Evolutionary conservation across 2,888 invertebrate species (phyloP), one percentile per base, ranked within the genome.

Genomic region (Drosophila conformis): DNA sequence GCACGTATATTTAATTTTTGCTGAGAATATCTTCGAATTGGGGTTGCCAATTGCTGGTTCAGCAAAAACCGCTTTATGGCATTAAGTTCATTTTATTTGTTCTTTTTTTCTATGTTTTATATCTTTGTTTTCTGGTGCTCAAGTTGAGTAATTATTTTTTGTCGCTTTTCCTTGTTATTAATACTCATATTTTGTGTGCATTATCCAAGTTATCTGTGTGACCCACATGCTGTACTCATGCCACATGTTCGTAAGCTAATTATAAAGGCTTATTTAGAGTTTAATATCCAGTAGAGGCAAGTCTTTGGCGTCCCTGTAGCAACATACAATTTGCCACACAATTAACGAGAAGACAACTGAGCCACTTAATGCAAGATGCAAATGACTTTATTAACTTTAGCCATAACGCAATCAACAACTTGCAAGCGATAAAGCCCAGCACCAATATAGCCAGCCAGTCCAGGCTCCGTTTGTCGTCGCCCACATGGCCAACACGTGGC

Each of bases 321-420:
- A 48, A 33, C 35, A 42, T 25, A 51, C 56, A 64, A 57, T 29
- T 59, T 29, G 31, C 52, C 42, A 36, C 33, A 46, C 48, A 48
- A 72, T 51, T 71, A 52, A 53, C 42, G 49, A 53, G 49, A 49
- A 51, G 57, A 62, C 58, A 68, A 74, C 76, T 71, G 77, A 86
- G 74, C 79, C 79, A 85, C 87, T 86, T 87, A 86, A 80, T 82
- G 76, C 77, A 75, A 78, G 78, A 88, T 87, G 88, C 83, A 88
- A 86, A 87, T 87, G 83, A 78, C 83, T 86, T 82, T 87, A 88
- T 87, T 87, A 87, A 86, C 87, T 87, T 80, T 78, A 65, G 49
- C 78, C 81, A 80, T 80, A 87, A 87, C 75, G 78, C 85, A 83
- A 83, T 85, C 83, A 87, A 83, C 85, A 85, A 85, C 83, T 77